Evolutionary conservation across 2,113 vertebrate species (phyloP).

Genomic region (Chaetodon auriga): DNA sequence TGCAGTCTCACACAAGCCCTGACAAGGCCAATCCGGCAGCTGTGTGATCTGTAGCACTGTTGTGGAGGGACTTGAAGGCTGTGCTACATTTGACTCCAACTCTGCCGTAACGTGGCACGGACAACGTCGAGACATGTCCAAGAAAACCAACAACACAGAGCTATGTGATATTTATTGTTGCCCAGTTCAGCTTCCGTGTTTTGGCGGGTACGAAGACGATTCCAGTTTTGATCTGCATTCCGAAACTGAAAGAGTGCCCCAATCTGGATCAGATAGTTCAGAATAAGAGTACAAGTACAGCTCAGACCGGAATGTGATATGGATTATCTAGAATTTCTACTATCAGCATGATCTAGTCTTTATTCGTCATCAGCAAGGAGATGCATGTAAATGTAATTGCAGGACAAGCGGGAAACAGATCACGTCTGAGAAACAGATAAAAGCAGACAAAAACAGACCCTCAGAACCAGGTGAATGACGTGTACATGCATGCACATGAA

Average conservation of each 20-base stretch:
- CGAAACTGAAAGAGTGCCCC: conserved; percentile 10
- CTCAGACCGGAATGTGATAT: not conserved
- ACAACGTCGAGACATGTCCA: not conserved
- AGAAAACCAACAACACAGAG: not conserved
- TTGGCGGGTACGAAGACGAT: not conserved
- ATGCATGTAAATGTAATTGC: conserved; percentile 1
- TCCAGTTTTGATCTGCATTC: conserved; percentile 43
- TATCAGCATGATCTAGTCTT: not conserved
- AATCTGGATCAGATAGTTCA: conserved; percentile 23
- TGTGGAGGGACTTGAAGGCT: not conserved
- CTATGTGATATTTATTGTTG: not conserved
- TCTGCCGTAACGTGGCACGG: not conserved
- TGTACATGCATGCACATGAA: not conserved
- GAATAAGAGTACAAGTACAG: not conserved
- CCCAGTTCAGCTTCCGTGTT: conserved; percentile 12
- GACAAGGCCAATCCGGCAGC: too few relatives aligned
- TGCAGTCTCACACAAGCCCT: too few relatives aligned
- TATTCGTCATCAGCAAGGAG: not conserved
- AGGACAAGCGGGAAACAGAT: not conserved
- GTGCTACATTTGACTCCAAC: not conserved
- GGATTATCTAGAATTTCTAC: not conserved
- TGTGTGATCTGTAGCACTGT: not conserved
- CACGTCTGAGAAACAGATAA: not conserved
- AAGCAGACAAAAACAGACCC: not conserved
- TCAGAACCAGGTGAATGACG: not conserved